These are phyloP conservation scores for Parasteatoda lunata DNA, from an alignment of 2,888 invertebrate genomes.

Conservation along the genomic window DNA sequence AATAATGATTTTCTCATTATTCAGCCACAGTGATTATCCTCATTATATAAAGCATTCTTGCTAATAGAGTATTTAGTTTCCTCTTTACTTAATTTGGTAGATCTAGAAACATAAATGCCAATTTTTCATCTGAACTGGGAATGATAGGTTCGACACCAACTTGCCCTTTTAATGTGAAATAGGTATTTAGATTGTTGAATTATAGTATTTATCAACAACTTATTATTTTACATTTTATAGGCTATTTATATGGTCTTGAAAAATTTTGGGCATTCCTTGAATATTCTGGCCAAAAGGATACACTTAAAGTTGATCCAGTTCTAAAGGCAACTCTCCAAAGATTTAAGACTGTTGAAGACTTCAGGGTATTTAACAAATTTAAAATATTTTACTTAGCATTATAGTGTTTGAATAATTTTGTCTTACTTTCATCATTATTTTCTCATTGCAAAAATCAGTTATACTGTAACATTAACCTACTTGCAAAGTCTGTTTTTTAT, in stretches of 20 bases:
- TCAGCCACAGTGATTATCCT: no score
- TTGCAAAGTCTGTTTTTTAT: background rate
- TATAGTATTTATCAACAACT: background rate
- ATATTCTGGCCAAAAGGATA: conserved; percentile 89
- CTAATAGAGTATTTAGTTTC: no score
- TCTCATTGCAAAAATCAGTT: background rate
- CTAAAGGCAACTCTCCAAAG: conserved; percentile 83
- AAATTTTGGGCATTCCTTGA: conserved; percentile 99
- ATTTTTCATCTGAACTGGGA: no score
- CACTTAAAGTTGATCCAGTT: conserved; percentile 81
- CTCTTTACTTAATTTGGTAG: no score
- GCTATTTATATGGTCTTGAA: conserved; percentile 97
- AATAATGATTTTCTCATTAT: no score
- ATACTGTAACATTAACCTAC: background rate
- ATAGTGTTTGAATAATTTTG: background rate
- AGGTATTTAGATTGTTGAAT: no score
- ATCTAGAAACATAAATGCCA: no score
- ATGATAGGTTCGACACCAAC: no score
- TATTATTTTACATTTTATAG: conserved; percentile 76
- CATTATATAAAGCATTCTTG: no score
- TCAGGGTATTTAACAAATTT: conserved; percentile 74
- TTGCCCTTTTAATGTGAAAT: no score
- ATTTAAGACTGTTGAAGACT: conserved; percentile 92
- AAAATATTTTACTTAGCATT: no score
- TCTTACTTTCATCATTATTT: background rate